Conservation (phyloP, 2,797 vertebrate genomes). For the Sphenopsis melanotis region DNA sequence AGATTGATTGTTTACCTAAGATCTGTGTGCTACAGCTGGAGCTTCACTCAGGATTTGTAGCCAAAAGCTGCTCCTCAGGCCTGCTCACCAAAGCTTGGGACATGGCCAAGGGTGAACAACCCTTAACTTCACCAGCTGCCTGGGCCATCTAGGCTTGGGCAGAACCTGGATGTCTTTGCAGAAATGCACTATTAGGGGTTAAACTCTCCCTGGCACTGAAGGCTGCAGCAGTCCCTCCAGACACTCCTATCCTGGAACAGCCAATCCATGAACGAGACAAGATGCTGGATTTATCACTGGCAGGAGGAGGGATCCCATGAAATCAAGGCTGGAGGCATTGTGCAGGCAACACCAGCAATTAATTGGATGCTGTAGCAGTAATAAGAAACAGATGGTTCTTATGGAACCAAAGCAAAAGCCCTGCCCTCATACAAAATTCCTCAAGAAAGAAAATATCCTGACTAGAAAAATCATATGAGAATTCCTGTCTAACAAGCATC, state of each 20-base stretch:
- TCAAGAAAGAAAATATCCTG: not conserved
- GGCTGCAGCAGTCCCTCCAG: not conserved
- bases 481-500: not conserved
- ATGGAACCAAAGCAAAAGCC: not conserved
- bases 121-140: not conserved
- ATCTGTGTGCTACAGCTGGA: not conserved
- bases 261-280: constrained; percentile 9
- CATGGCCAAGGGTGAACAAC: not conserved
- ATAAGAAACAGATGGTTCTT: constrained; percentile 45
- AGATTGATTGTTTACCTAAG: not conserved
- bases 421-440: not conserved
- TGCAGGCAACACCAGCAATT: not conserved
- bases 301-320: not conserved
- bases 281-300: not conserved
- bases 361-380: not conserved
- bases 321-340: not conserved
- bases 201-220: not conserved
- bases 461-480: not conserved
- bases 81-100: not conserved
- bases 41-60: not conserved
- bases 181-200: not conserved
- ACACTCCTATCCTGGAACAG: not conserved
- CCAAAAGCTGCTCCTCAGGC: not conserved
- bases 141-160: not conserved
- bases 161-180: not conserved